Percentiles rank a stretch among this genome's conserved stretches.
phyloP scores from a whole-genome alignment of 2,113 vertebrate genomes.

The Mesembrinibis cayennensis region DNA sequence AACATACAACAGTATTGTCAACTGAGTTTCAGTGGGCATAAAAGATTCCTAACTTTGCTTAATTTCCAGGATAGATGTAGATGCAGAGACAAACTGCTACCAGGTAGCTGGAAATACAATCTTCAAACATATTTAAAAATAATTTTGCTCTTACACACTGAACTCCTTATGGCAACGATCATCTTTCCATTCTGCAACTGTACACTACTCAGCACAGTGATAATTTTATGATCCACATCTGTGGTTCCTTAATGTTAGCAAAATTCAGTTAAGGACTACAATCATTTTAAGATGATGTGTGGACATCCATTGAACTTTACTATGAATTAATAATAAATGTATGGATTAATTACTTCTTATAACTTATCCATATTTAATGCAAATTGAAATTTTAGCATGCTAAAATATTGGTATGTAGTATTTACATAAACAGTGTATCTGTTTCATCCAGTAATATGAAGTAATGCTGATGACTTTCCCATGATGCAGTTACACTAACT shows the following conservation, averaged over 20 bases:
- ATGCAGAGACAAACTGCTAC: background rate
- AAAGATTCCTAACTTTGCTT: background rate
- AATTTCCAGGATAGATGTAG: background rate
- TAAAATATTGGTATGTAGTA: background rate
- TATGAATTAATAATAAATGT: background rate
- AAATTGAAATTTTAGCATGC: background rate
- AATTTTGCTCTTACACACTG: background rate
- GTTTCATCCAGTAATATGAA: background rate
- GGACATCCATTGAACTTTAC: background rate
- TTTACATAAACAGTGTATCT: background rate
- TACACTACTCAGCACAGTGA: background rate
- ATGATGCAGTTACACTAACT: background rate
- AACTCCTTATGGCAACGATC: background rate
- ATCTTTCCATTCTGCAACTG: background rate
- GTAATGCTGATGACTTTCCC: background rate
- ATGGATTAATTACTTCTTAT: background rate
- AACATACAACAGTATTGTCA: background rate
- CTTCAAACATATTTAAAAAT: background rate
- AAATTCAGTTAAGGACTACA: background rate
- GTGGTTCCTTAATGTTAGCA: background rate
- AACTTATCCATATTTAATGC: background rate
- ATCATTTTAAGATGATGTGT: background rate
- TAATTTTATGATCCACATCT: background rate
- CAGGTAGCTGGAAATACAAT: background rate
- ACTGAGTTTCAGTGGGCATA: background rate